Evolutionary conservation across 2,888 invertebrate genomes (phyloP).

Genomic region (Drosophila lutescens): DNA sequence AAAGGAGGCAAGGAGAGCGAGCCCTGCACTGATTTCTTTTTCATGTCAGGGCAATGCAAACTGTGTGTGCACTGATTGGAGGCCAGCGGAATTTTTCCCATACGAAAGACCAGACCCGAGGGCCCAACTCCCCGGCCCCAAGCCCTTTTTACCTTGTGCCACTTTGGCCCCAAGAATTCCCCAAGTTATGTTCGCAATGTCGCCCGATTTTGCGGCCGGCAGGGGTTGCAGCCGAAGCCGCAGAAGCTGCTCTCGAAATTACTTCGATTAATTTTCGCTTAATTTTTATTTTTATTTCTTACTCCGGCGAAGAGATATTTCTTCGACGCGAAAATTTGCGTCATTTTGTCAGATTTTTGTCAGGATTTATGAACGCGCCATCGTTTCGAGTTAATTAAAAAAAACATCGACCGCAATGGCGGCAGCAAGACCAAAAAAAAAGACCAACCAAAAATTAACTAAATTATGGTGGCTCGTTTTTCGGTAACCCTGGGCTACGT

Average conservation of each 20-base stretch:
- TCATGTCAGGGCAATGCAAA: slow-evolving; percentile 77
- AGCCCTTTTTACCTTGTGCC: slow-evolving; percentile 71
- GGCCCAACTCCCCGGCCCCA: slow-evolving; percentile 2
- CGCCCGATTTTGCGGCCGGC: slow-evolving; percentile 41
- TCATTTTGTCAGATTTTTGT: slow-evolving; percentile 70
- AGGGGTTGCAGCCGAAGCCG: not conserved
- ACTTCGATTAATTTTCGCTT: slow-evolving; percentile 80
- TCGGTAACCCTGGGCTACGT: slow-evolving; percentile 64
- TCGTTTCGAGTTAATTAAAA: slow-evolving; percentile 71
- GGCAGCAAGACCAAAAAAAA: slow-evolving; percentile 12
- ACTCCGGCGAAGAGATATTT: slow-evolving; percentile 64
- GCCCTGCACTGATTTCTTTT: slow-evolving; percentile 81
- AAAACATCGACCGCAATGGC: slow-evolving; percentile 35
- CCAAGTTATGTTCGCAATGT: slow-evolving; percentile 72
- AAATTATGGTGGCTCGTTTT: slow-evolving; percentile 58
- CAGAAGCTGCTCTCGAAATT: slow-evolving; percentile 49
- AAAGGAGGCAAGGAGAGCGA: slow-evolving; percentile 12
- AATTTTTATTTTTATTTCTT: slow-evolving; percentile 80
- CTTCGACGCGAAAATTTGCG: slow-evolving; percentile 61
- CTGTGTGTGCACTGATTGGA: slow-evolving; percentile 76
- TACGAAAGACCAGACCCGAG: slow-evolving; percentile 45
- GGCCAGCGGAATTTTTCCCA: slow-evolving; percentile 79
- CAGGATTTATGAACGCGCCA: slow-evolving; percentile 68
- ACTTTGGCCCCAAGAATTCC: slow-evolving; percentile 75
- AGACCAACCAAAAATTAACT: slow-evolving; percentile 64